A percentile compares a stretch with the other conserved stretches of the same genome.
These are phyloP conservation scores for Pseudorectes ferrugineus DNA, from an alignment of 2,113 vertebrate species.

Conservation along the genomic window DNA sequence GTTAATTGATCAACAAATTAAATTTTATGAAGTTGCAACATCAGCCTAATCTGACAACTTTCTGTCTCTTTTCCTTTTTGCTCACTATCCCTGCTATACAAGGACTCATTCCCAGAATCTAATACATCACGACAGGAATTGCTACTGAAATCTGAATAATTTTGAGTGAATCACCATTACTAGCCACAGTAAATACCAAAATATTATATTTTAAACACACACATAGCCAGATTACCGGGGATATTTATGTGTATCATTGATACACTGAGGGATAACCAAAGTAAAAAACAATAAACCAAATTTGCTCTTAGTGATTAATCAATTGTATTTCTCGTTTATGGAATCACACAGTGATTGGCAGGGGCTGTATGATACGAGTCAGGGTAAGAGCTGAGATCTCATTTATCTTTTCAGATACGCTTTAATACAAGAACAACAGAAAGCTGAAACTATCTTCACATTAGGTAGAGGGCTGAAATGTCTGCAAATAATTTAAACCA, in stretches of 20 bases:
- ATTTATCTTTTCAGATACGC: not conserved
- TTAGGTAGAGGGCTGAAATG: slow-evolving; percentile 4
- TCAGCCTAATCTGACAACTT: not conserved
- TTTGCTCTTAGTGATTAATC: not conserved
- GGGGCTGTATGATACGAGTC: not conserved
- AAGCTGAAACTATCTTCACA: not conserved
- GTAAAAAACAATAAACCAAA: not conserved
- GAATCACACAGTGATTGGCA: not conserved
- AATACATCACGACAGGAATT: not conserved
- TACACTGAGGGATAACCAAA: not conserved
- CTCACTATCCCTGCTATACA: not conserved
- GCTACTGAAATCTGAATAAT: not conserved
- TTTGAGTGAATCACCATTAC: not conserved
- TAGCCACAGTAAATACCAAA: not conserved
- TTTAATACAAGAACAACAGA: not conserved
- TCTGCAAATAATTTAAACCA: slow-evolving; percentile 41
- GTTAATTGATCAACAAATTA: not conserved
- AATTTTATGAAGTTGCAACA: not conserved
- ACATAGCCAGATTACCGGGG: not conserved
- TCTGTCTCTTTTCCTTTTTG: not conserved
- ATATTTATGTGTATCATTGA: not conserved
- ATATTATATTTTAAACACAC: not conserved
- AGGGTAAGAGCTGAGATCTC: not conserved
- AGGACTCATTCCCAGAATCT: not conserved
- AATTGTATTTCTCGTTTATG: not conserved